Conservation (phyloP, 2,113 vertebrate genomes). For the Pteruthius melanotis region DNA sequence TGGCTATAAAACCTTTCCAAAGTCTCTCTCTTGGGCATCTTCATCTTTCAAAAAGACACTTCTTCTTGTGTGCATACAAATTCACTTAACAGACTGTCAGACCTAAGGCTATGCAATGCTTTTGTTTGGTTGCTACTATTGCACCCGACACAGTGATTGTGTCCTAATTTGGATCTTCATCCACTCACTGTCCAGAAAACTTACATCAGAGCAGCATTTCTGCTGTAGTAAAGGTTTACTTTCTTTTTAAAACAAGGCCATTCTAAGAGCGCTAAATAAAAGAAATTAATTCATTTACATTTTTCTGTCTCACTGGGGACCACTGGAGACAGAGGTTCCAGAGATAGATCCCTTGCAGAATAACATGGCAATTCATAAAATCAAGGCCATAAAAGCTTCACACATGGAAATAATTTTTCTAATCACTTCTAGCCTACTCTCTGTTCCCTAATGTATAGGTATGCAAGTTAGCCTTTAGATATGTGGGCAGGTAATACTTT, state of each 20-base stretch:
- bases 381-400: background rate
- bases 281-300: background rate
- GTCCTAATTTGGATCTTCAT: slow-evolving; percentile 24
- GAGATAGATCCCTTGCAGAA: background rate
- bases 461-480: background rate
- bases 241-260: background rate
- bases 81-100: slow-evolving; percentile 32
- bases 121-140: slow-evolving; percentile 6
- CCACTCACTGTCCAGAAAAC: background rate
- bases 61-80: slow-evolving; percentile 33
- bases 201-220: background rate
- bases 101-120: slow-evolving; percentile 5
- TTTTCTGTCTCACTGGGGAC: background rate
- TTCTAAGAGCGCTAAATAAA: background rate
- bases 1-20: slow-evolving; percentile 41
- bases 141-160: background rate
- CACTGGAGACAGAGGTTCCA: background rate
- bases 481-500: background rate
- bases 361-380: background rate
- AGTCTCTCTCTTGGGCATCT: slow-evolving; percentile 24
- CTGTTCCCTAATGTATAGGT: background rate
- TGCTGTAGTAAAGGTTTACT: background rate
- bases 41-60: slow-evolving; percentile 22
- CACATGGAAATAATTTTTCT: background rate
- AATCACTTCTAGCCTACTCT: background rate